Evolutionary conservation across 2,113 vertebrate species (phyloP).

Genomic region (Channa maculata): DNA sequence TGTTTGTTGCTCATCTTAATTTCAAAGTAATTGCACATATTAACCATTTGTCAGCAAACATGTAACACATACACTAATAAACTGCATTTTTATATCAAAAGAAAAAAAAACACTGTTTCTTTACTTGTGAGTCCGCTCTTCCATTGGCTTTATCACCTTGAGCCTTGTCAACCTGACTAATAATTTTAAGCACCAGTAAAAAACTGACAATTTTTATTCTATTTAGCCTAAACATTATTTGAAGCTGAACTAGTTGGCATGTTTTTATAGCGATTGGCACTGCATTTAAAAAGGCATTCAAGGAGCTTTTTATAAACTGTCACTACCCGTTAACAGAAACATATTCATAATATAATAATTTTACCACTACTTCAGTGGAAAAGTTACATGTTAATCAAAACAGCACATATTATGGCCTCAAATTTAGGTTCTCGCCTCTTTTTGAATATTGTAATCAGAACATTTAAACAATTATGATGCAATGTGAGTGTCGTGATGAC

Average conservation of each 20-base stretch:
- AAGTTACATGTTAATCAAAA: background rate
- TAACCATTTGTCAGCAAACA: background rate
- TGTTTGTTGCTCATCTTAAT: conserved; percentile 20
- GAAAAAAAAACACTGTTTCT: background rate
- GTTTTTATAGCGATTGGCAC: too few species aligned
- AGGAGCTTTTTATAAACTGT: background rate
- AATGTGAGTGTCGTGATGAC: background rate
- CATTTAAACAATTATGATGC: background rate
- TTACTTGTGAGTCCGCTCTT: background rate
- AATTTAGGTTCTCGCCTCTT: background rate
- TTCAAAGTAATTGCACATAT: background rate
- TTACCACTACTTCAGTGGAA: background rate
- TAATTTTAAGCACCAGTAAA: too few species aligned
- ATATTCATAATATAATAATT: background rate
- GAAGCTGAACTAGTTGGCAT: too few species aligned
- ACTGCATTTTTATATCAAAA: conserved; percentile 1
- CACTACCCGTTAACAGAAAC: background rate
- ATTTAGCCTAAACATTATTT: too few species aligned
- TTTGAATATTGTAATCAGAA: background rate
- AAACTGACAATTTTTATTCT: too few species aligned
- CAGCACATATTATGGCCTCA: background rate
- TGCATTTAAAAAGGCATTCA: background rate
- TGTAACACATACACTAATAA: background rate
- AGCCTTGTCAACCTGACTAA: too few species aligned
- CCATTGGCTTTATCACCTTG: background rate